Base-by-base conservation (phyloP, 2,113 vertebrate genomes). In the Ictalurus punctatus region DNA sequence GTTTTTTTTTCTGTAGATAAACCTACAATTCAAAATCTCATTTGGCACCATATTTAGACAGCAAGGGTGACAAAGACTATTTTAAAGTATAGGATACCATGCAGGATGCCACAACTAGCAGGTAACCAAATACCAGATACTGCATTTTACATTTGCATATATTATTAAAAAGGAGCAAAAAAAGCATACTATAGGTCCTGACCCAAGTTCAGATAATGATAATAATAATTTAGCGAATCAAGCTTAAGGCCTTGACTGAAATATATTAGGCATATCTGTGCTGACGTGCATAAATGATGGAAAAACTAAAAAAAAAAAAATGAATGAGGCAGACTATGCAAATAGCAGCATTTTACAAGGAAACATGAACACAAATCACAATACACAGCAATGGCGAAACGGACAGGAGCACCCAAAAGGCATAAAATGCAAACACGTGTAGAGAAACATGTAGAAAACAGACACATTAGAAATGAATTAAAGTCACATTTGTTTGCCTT, bases 321-420 rank as follows among this genome's bases (percentile, higher is more conserved):
- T 76, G 48, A 76, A 92, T 93, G 93, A 93, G 86, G 91, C 93
- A 1, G 87, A 90, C 61, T 84, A 90, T 92, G 91, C 92, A 94
- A 91, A 92, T 81, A 87, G 92, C 83, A 85, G 59, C 44, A 93
- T 83, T 91, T 94, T 80, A 94, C 93, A 93, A 89, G 84, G 84
- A 91, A 93, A 94, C 90, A 93, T 91, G 16, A 91, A 93, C 91
- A 91, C 85, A 10, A 93, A 90, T 94, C 87, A 92, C 90, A 91
- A 90, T 83, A 94, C 92, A 93, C 82, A 88, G 87, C 93, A 90
- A 93, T 94, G 93, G 92, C 89, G 91, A 91, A 92, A 86, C 65
- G 61, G 27, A 90, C 78, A 92, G 40, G 86, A 93, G 93, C 91
- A 93, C 91, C 81, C 59, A 90, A 92, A 91, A 91, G 93, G 92